Evolutionary conservation across 1,140 invertebrate genomes (phyloP).

Genomic region (Trachymyrmex cornetzi): DNA sequence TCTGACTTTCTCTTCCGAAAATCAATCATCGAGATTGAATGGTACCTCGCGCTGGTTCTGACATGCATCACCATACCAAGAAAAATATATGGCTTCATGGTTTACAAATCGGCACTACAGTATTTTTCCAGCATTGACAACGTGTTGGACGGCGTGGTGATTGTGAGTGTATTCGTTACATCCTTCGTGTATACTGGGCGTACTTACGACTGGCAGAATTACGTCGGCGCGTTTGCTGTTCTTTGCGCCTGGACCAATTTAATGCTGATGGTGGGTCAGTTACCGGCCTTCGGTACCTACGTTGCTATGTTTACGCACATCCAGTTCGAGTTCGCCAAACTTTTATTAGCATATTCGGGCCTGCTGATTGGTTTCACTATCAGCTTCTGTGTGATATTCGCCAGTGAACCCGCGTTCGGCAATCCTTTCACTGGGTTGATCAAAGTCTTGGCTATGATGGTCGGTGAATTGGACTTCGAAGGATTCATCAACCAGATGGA

Average conservation of each 20-base stretch:
- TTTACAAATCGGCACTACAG: slow-evolving; percentile 87
- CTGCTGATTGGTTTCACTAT: slow-evolving; percentile 89
- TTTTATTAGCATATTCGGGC: slow-evolving; percentile 89
- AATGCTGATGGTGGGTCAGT: slow-evolving; percentile 89
- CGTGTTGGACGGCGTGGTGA: slow-evolving; percentile 88
- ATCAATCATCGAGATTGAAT: slow-evolving; percentile 86
- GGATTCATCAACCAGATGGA: slow-evolving; percentile 88
- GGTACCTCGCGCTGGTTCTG: slow-evolving; percentile 87
- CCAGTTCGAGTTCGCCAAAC: slow-evolving; percentile 89
- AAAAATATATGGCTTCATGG: slow-evolving; percentile 88
- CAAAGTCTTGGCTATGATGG: slow-evolving; percentile 91
- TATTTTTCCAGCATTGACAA: slow-evolving; percentile 89
- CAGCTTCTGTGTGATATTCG: slow-evolving; percentile 90
- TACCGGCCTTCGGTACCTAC: slow-evolving; percentile 90
- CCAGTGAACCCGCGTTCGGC: slow-evolving; percentile 88
- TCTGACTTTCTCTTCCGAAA: slow-evolving; percentile 86
- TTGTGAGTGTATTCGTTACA: slow-evolving; percentile 88
- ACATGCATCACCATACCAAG: slow-evolving; percentile 88
- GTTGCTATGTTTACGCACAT: slow-evolving; percentile 91
- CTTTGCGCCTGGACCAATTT: slow-evolving; percentile 89
- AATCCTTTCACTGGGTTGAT: slow-evolving; percentile 88
- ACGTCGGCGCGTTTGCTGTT: slow-evolving; percentile 89
- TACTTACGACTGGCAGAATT: slow-evolving; percentile 89
- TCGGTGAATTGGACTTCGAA: slow-evolving; percentile 90
- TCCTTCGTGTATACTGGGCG: slow-evolving; percentile 84